Evolutionary conservation across 2,888 invertebrate species (phyloP).

Genomic region (Cephalotes varians): DNA sequence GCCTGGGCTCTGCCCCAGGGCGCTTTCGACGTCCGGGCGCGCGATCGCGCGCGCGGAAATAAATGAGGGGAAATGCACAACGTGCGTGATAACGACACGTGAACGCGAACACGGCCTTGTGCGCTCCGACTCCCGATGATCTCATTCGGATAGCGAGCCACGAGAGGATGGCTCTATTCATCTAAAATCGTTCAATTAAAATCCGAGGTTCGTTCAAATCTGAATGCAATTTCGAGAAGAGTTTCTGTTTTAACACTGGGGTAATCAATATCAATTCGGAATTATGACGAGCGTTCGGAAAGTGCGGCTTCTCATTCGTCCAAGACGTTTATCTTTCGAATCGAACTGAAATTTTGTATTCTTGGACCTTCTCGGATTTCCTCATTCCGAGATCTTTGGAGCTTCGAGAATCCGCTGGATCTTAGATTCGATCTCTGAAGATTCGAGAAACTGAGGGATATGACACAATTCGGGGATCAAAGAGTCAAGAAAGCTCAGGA

Average conservation of each 20-base stretch:
- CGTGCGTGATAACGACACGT: conserved; percentile 43
- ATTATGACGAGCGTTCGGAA: not conserved
- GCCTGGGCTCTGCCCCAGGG: conserved; percentile 49
- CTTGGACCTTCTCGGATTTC: not conserved
- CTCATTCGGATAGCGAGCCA: conserved; percentile 17
- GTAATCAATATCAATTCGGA: not conserved
- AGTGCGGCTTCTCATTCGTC: too few species aligned
- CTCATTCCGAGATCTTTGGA: not conserved
- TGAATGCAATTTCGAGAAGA: not conserved
- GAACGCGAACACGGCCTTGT: conserved; percentile 27
- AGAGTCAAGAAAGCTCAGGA: not conserved
- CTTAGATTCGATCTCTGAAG: not conserved
- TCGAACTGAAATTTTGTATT: not conserved
- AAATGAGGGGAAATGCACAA: conserved; percentile 55
- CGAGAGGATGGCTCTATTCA: conserved; percentile 11
- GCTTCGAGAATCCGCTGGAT: not conserved
- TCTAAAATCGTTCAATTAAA: conserved; percentile 24
- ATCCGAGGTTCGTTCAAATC: not conserved
- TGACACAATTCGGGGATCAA: not conserved
- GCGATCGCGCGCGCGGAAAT: conserved; percentile 71
- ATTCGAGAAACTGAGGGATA: not conserved
- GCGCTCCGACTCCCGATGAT: conserved; percentile 11
- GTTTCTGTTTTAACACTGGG: not conserved
- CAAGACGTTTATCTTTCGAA: not conserved
- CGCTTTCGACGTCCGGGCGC: conserved; percentile 65